Conservation (phyloP, 30 jellyfish, hydroid and myxozoan genomes). For the Cassiopea xamachana region DNA sequence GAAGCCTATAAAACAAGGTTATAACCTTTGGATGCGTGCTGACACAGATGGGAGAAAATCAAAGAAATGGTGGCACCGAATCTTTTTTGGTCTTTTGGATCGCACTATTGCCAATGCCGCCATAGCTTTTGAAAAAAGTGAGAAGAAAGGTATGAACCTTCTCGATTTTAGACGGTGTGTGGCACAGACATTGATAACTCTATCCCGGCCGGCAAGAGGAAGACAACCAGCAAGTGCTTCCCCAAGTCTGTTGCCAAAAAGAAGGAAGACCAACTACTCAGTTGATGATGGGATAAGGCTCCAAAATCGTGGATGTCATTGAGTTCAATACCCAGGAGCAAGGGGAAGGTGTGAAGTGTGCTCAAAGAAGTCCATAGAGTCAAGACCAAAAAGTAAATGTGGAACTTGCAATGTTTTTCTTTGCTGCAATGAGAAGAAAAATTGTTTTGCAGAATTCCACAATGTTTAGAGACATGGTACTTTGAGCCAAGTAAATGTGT, state of each 20-base stretch:
- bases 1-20: constrained; percentile 87
- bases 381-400: too few relatives aligned
- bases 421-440: too few relatives aligned
- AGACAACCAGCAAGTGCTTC: not conserved
- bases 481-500: too few relatives aligned
- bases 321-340: too few relatives aligned
- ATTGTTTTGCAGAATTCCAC: too few relatives aligned
- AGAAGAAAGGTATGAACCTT: not conserved
- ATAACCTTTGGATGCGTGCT: constrained; percentile 82
- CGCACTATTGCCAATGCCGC: constrained; percentile 79
- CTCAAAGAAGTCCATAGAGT: too few relatives aligned
- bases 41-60: constrained; percentile 77
- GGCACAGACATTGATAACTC: not conserved
- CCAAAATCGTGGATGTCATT: too few relatives aligned
- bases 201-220: not conserved
- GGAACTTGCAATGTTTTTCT: too few relatives aligned
- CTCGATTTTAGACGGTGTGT: not conserved
- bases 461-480: too few relatives aligned
- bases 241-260: not conserved
- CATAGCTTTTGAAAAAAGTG: constrained; percentile 32
- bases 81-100: constrained; percentile 72
- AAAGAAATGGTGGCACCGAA: constrained; percentile 85
- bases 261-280: not conserved
- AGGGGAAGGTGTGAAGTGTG: too few relatives aligned
- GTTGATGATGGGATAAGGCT: too few relatives aligned